phyloP scores from a whole-genome alignment of 2,888 invertebrate genomes.

The Galerucella nymphaeae region DNA sequence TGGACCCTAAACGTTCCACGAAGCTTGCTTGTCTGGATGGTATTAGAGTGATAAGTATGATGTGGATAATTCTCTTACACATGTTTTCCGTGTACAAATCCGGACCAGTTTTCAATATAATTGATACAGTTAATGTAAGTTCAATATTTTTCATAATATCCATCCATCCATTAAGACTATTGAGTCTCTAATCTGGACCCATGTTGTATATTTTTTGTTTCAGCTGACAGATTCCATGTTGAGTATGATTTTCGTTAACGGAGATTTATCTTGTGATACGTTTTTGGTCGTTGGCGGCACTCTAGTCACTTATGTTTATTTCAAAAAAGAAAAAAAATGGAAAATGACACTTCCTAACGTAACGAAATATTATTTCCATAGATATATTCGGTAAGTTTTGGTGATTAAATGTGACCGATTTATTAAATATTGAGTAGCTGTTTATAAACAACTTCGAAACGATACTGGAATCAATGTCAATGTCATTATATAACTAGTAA shows the following conservation, averaged over 20 bases:
- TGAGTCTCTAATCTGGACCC: too few relatives aligned
- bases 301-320: slow-evolving; percentile 66
- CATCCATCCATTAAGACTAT: too few relatives aligned
- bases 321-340: slow-evolving; percentile 52
- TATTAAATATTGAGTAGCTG: too few relatives aligned
- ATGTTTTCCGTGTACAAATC: slow-evolving; percentile 51
- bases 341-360: slow-evolving; percentile 12
- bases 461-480: too few relatives aligned
- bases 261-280: slow-evolving; percentile 67
- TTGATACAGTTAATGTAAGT: slow-evolving; percentile 41
- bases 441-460: too few relatives aligned
- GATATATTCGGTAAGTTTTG: slow-evolving; percentile 27
- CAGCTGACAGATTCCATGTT: slow-evolving; percentile 21
- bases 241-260: slow-evolving; percentile 24
- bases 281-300: slow-evolving; percentile 74
- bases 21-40: slow-evolving; percentile 46
- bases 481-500: too few relatives aligned
- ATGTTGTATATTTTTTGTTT: slow-evolving; percentile 5
- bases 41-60: slow-evolving; percentile 61
- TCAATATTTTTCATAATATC: not conserved
- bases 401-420: not conserved
- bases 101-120: slow-evolving; percentile 42
- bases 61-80: slow-evolving; percentile 66
- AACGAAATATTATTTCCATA: slow-evolving; percentile 27
- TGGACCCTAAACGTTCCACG: slow-evolving; percentile 28